Percentiles rank a stretch among this genome's conserved stretches.
phyloP scores from a whole-genome alignment of 1,140 invertebrate species.

The Drosophila albomicans region DNA sequence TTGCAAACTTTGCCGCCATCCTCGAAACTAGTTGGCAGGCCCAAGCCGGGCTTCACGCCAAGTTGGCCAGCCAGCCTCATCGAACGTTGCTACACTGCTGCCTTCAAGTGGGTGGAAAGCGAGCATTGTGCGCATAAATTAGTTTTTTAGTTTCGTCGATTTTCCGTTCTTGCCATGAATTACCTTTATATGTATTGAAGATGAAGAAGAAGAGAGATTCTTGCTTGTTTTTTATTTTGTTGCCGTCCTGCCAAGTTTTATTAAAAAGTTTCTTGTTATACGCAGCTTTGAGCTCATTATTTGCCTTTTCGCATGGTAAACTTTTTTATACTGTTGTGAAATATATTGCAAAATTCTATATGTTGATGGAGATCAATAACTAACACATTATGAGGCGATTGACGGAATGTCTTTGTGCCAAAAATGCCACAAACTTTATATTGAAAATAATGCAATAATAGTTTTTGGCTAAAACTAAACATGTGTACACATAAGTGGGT shows the following conservation, averaged over 20 bases:
- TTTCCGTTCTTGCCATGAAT: conserved; percentile 17
- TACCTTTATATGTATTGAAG: conserved; percentile 14
- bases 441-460: conserved; percentile 10
- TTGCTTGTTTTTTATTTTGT: background rate
- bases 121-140: conserved; percentile 45
- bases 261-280: conserved; percentile 23
- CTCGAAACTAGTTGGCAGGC: conserved; percentile 32
- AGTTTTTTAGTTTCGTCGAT: conserved; percentile 48
- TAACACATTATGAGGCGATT: conserved; percentile 11
- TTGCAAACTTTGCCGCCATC: conserved; percentile 33
- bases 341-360: background rate
- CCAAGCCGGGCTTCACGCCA: background rate
- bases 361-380: background rate
- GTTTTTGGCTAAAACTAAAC: conserved; percentile 9
- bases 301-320: background rate
- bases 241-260: conserved; percentile 20
- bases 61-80: conserved; percentile 7
- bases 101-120: conserved; percentile 3
- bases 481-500: conserved; percentile 18
- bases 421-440: background rate
- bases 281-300: conserved; percentile 10
- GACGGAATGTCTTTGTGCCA: conserved; percentile 15
- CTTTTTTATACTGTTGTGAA: background rate
- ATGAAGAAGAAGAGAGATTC: background rate
- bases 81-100: conserved; percentile 27